A percentile compares a stretch with the other conserved stretches of the same genome.
Evolutionary conservation across 2,113 vertebrate species (phyloP).

Genomic region (Saimiri boliviensis): DNA sequence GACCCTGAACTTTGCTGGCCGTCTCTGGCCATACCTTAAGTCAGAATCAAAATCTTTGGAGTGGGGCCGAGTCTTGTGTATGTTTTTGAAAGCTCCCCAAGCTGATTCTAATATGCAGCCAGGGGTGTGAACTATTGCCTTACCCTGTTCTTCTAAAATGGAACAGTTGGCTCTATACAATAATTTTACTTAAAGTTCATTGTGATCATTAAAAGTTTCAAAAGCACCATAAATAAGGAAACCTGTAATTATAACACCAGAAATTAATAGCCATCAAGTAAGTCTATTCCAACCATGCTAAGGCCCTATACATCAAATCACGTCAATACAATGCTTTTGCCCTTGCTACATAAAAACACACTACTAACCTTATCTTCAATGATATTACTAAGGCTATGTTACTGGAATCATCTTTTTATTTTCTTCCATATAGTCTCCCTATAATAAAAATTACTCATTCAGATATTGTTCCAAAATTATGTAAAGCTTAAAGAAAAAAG

Average conservation of each 20-base stretch:
- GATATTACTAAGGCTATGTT: neutral
- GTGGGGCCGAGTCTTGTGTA: neutral
- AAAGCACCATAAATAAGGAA: conserved; percentile 20
- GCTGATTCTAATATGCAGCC: neutral
- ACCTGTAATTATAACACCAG: neutral
- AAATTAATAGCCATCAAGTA: neutral
- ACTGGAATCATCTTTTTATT: conserved; percentile 7
- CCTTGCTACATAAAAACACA: neutral
- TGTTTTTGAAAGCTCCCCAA: neutral
- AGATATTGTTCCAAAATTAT: conserved; percentile 33
- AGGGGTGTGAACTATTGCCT: neutral
- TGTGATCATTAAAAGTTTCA: conserved; percentile 19
- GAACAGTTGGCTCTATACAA: neutral
- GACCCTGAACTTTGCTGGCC: neutral
- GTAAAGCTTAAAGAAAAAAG: conserved; percentile 33
- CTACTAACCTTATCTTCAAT: neutral
- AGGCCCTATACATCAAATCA: neutral
- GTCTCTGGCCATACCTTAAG: neutral
- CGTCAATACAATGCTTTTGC: neutral
- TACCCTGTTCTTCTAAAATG: neutral
- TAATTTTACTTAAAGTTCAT: conserved; percentile 32
- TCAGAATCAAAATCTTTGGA: conserved; percentile 3
- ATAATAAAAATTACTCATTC: conserved; percentile 21
- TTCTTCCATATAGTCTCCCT: neutral
- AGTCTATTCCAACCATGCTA: neutral